Base-by-base conservation (phyloP, 1,140 invertebrate genomes). In the Lasioglossum baleicum region DNA sequence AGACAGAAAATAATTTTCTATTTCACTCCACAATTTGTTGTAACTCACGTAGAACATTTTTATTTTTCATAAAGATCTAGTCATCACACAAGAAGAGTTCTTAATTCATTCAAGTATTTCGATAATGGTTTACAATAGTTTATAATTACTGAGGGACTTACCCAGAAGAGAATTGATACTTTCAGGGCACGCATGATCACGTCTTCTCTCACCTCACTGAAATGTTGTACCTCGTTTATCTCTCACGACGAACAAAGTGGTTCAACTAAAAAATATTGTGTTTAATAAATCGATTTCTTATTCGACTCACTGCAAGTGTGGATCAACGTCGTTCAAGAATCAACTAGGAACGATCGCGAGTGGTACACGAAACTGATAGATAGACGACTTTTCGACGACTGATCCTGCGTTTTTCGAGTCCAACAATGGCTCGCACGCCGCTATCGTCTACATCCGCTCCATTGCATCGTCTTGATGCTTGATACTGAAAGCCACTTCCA, bases 381-480 rank as follows among this genome's bases (percentile, higher is more conserved):
- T 26, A 35, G n/a, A 67, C 35, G 35, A 58, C n/a, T 58, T 75
- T 42, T 58, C 17, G 15, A 8, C 11, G 63, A 66, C 48, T 58
- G 63, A 75, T 75, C 48, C 61, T 40, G 26, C 22, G 15, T 75
- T 58, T 75, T 72, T 72, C 69, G n/a, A 44, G n/a, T 0, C 35
- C 26, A 7, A 6, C n/a, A 35, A 5, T 17, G n/a, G 6, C 40
- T 26, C 40, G 42, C 15, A 13, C 48, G 17, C 8, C 58, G 7
- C 42, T 72, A 72, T 72, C 67, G 26, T 58, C 58, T 48, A 72
- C 70, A 72, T 72, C 70, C 70, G 70, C 20, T 48, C 22, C 58
- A 48, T 61, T 48, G 22, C 58, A 48, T 61, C 31, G 22, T 63
- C 42, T 63, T 72, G 58, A 63, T 20, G 44, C 22, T 17, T 63